A percentile compares a stretch with the other conserved stretches of the same genome.
These are phyloP conservation scores for Nycticebus coucang DNA, from an alignment of 2,113 vertebrate genomes.

Conservation along the genomic window DNA sequence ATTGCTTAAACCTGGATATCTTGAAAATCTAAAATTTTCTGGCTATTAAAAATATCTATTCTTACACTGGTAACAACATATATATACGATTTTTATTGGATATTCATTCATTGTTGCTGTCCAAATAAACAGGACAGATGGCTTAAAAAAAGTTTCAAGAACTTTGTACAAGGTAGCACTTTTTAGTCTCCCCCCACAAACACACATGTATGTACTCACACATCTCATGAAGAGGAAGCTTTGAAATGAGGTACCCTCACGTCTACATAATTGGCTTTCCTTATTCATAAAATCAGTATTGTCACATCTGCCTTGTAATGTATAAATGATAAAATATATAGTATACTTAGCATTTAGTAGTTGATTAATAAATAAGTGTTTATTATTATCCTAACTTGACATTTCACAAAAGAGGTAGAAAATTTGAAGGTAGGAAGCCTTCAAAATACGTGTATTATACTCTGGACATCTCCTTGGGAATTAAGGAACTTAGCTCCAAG, in stretches of 20 bases:
- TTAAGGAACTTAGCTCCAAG: not conserved
- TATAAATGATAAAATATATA: not conserved
- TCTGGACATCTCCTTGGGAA: not conserved
- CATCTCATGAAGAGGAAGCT: not conserved
- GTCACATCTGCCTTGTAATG: not conserved
- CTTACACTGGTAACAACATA: not conserved
- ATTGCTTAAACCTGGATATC: not conserved
- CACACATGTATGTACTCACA: not conserved
- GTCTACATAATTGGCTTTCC: not conserved
- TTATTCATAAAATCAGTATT: not conserved
- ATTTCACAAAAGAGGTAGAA: slow-evolving; percentile 39
- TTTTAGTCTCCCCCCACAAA: not conserved
- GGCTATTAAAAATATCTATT: not conserved
- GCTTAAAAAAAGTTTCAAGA: not conserved
- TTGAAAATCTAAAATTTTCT: not conserved
- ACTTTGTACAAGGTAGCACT: not conserved
- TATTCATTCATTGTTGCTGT: not conserved
- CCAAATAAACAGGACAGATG: not conserved
- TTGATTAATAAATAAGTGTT: not conserved
- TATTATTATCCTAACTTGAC: slow-evolving; percentile 19
- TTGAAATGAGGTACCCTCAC: not conserved
- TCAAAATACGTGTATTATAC: not conserved
- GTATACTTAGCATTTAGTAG: not conserved
- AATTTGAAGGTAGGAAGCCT: not conserved
- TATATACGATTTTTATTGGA: not conserved